Base-by-base conservation (phyloP, 2,113 vertebrate genomes). In the Heteronetta atricapilla region DNA sequence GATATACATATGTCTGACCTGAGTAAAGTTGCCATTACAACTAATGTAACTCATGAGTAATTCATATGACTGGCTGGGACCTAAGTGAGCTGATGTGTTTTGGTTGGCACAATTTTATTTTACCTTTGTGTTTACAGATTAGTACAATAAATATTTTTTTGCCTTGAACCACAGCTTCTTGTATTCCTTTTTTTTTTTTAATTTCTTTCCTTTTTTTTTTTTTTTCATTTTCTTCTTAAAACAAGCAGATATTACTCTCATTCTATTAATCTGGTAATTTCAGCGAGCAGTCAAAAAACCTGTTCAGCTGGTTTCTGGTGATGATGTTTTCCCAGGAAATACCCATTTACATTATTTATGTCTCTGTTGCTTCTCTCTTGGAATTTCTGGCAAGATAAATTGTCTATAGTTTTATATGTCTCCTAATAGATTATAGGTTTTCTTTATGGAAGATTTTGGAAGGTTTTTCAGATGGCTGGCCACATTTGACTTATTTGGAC, bases 241-340 rank as follows among this genome's bases (percentile, higher is more conserved):
- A 82, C 13, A 64, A 50, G 12, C 7, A 50, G 60, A 70, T 3
- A 88, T 23, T 62, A 53, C 3, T 33, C 14, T 89, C n/a, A 82
- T 86, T 7, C 55, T 82, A 72, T 78, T 85, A 73, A 80, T 46
- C 23, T 64, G 10, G 40, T 29, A 94, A 82, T 67, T 97, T 78
- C 62, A 89, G n/a, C 33, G 15, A 80, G 9, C 90, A 80, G 21
- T 34, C 48, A 67, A 31, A 82, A 89, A 6, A 75, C 17, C 17
- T 91, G 7, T 50, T 83, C 60, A 91, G 48, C 77, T 86, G 66
- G 12, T 80, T 93, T 83, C 38, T 78, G 33, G 31, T 62, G 79
- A 93, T 84, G 89, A 80, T 85, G 40, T 38, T 68, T 95, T 90
- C 87, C 67, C 56, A 93, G 67, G 13, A 94, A 94, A 74, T 70